Conservation (phyloP, 2,888 invertebrate species). For the Xanthorhoe designata region DNA sequence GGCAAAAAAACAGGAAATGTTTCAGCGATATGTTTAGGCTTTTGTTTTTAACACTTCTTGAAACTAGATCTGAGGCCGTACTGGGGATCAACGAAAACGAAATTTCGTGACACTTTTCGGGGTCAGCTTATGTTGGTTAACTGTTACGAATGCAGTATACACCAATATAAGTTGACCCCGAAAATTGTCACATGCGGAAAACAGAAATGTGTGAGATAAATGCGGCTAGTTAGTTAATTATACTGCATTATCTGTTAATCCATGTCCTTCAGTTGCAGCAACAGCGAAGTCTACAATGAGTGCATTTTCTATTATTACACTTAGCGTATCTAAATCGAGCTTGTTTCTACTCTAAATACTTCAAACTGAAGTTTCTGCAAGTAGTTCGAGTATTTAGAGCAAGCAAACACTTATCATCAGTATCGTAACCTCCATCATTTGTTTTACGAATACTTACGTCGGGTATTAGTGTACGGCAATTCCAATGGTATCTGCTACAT, state of each 20-base stretch:
- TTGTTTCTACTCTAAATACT: conserved; percentile 40
- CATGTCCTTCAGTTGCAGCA: conserved; percentile 6
- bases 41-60: neutral
- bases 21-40: neutral
- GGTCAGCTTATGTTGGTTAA: too few species aligned
- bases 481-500: neutral
- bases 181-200: too few species aligned
- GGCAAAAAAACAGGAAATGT: neutral
- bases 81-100: too few species aligned
- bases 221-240: neutral
- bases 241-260: conserved; percentile 6
- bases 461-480: conserved; percentile 18
- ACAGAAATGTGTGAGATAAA: neutral
- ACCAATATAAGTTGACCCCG: too few species aligned
- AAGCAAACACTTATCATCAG: conserved; percentile 47
- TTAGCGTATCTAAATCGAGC: conserved; percentile 23
- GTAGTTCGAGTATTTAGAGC: conserved; percentile 50
- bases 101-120: too few species aligned
- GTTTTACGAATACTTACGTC: conserved; percentile 26
- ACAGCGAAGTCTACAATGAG: conserved; percentile 1
- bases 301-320: conserved; percentile 19
- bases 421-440: conserved; percentile 38
- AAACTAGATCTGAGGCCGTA: too few species aligned
- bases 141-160: too few species aligned
- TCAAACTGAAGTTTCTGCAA: conserved; percentile 36